Evolutionary conservation across 2,797 vertebrate species (phyloP).

Genomic region (Sebastolobus alascanus): DNA sequence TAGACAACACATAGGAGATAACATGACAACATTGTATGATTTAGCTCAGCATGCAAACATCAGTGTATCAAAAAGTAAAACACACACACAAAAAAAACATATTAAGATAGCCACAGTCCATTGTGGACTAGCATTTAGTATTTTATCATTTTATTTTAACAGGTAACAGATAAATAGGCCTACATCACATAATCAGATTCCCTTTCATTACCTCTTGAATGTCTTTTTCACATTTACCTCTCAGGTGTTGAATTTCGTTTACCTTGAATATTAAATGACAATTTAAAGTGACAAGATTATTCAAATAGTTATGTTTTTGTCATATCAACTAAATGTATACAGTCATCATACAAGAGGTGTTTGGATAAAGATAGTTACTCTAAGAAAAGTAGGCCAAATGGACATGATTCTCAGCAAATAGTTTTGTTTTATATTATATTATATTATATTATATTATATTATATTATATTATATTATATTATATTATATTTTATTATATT

Average conservation of each 20-base stretch:
- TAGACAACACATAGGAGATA: background rate
- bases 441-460: too few species aligned
- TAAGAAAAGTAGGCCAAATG: background rate
- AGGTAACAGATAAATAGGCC: background rate
- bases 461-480: too few species aligned
- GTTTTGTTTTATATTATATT: background rate
- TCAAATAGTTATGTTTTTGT: background rate
- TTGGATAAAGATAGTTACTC: background rate
- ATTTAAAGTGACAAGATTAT: background rate
- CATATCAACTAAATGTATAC: background rate
- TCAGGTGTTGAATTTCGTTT: background rate
- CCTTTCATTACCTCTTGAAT: too few species aligned
- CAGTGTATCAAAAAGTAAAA: background rate
- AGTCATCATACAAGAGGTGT: too few species aligned
- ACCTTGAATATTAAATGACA: background rate
- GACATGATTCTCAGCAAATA: background rate
- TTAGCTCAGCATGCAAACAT: background rate
- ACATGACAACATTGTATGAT: background rate
- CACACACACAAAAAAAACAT: background rate
- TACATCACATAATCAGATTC: background rate
- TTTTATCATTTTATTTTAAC: background rate
- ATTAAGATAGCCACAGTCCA: background rate
- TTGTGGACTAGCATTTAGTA: background rate
- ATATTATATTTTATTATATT: too few species aligned
- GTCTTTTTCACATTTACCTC: too few species aligned